Conservation (phyloP, 2,888 invertebrate species). For the Linyphia triangularis region DNA sequence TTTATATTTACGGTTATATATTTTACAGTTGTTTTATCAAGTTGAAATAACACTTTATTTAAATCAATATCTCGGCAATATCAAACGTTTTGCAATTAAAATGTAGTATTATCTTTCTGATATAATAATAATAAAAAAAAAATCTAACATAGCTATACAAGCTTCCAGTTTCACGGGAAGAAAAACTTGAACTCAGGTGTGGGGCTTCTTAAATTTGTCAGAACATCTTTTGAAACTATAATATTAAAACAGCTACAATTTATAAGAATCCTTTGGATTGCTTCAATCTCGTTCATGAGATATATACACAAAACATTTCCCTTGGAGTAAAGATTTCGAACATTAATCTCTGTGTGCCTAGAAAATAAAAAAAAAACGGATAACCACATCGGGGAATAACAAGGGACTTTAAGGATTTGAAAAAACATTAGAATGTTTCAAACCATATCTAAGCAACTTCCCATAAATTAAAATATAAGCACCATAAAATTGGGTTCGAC, state of each 20-base stretch:
- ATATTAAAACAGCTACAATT: neutral
- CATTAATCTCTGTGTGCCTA: constrained; percentile 52
- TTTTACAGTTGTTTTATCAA: too few relatives aligned
- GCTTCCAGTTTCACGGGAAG: constrained; percentile 15
- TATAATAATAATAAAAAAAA: too few relatives aligned
- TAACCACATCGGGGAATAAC: constrained; percentile 13
- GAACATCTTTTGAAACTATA: neutral
- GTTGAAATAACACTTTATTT: too few relatives aligned
- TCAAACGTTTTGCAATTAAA: too few relatives aligned
- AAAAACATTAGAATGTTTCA: constrained; percentile 23
- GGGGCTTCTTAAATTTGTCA: neutral
- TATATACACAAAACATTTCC: constrained; percentile 18
- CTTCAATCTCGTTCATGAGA: constrained; percentile 38
- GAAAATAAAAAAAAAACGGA: constrained; percentile 27
- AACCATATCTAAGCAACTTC: too few relatives aligned
- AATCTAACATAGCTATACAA: too few relatives aligned
- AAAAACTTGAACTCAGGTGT: constrained; percentile 30
- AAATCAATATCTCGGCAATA: too few relatives aligned
- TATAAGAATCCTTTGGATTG: neutral
- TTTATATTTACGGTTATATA: too few relatives aligned
- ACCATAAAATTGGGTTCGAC: too few relatives aligned
- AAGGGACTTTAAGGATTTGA: neutral
- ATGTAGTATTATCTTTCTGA: too few relatives aligned
- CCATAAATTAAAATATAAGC: too few relatives aligned
- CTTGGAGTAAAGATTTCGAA: neutral